A percentile compares a stretch with the other conserved stretches of the same genome.
phyloP scores from a whole-genome alignment of 1,140 invertebrate genomes.

The Thrips palmi region DNA sequence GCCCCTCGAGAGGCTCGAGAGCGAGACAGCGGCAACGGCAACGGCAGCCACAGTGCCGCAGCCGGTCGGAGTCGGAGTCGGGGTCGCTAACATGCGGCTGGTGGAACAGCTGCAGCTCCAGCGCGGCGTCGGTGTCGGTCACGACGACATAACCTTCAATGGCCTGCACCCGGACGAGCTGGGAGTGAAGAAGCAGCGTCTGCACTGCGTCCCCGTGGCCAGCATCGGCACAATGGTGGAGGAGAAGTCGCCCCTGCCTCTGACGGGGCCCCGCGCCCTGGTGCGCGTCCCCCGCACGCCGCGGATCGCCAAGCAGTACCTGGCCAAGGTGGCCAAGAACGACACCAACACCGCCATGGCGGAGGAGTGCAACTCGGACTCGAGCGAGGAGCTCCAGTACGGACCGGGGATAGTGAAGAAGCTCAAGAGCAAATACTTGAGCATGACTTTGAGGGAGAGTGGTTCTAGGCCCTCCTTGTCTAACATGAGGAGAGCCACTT shows the following conservation, averaged over 20 bases:
- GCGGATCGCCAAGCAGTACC: too few species aligned
- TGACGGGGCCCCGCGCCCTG: too few species aligned
- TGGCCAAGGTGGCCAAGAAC: too few species aligned
- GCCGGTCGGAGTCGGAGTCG: constrained; percentile 2
- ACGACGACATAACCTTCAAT: constrained; percentile 9
- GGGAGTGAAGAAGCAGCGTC: constrained; percentile 7
- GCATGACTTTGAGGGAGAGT: constrained; percentile 50
- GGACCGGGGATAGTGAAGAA: constrained; percentile 81
- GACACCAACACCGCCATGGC: constrained; percentile 16
- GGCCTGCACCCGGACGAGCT: constrained; percentile 1
- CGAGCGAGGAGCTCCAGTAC: constrained; percentile 65
- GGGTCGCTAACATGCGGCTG: constrained; percentile 16
- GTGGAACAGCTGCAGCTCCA: constrained; percentile 10
- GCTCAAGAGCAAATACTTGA: constrained; percentile 65
- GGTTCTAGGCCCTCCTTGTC: constrained; percentile 39
- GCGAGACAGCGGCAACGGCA: constrained; percentile 4
- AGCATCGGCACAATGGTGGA: constrained; percentile 12
- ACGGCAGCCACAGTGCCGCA: constrained; percentile 6
- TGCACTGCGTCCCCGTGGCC: constrained; percentile 6
- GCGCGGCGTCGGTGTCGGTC: constrained; percentile 9
- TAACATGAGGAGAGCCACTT: constrained; percentile 53
- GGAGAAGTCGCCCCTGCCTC: constrained; percentile 9
- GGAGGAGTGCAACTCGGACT: constrained; percentile 25
- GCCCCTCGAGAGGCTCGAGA: not conserved
- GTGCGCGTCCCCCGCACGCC: too few species aligned